Base-by-base conservation (phyloP, 2,797 vertebrate species). In the Acrocephalus scirpaceus region DNA sequence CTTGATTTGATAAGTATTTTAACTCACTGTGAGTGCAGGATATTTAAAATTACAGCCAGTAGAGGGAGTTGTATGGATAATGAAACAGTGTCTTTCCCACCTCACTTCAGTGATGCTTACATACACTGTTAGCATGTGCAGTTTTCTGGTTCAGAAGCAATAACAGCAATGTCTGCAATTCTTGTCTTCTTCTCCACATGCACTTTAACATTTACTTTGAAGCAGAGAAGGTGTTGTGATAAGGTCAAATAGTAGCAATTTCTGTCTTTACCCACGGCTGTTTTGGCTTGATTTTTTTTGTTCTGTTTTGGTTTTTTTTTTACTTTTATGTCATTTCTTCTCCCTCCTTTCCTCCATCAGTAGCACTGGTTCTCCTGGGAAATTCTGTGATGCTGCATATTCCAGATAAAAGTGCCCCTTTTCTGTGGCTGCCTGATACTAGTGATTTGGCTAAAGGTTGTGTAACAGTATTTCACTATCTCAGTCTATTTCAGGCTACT, bases 1-100 rank as follows among this genome's bases (percentile, higher is more conserved):
- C 26, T 69, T 83, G 27, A 38, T 84, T 71, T 69, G 67, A 3
- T 23, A 38, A 40, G 11, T 54, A 5, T 54, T 91, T 75, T 66
- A 69, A 74, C 32, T 87, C 45, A 4, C 17, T 71, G 4, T 27
- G 25, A 25, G 38, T 73, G 40, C 36, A 69, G 56, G 34, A 34
- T 78, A 54, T 72, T 92, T 92, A 58, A 84, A 90, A 51, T 51
- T 48, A 29, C 13, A 82, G 60, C 93, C 96, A n/a, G 92, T 48
- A 97, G 96, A 91, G 95, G 94, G 96, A 94, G 92, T 58, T 60
- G 50, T 45, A 25, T 51, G 44, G 88, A 80, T 87, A 84, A 78
- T 65, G 53, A 66, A 93, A 69, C 13, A 4, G 26, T 21, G 38
- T 73, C 40, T 42, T 91, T 69, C 53, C 51, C 9, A 7, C 45